phyloP scores from a whole-genome alignment of 2,797 vertebrate species.

The Eulemur mongoz region DNA sequence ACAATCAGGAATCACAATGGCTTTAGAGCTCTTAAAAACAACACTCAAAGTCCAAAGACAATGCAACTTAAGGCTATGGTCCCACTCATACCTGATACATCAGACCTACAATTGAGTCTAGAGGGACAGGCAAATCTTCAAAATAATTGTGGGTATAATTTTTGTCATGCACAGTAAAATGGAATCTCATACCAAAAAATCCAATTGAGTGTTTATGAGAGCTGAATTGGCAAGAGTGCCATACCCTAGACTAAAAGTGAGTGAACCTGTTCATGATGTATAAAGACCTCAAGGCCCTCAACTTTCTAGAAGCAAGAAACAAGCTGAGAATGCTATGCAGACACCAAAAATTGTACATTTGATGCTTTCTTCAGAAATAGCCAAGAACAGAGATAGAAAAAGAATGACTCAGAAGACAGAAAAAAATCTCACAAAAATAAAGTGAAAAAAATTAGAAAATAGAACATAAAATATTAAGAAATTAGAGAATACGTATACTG shows the following conservation, averaged over 20 bases:
- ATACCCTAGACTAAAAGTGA: background rate
- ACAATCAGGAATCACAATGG: background rate
- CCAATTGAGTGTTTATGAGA: background rate
- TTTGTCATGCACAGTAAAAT: background rate
- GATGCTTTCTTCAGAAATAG: background rate
- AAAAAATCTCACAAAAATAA: background rate
- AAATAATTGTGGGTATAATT: background rate
- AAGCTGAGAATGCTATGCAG: background rate
- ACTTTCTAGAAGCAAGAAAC: background rate
- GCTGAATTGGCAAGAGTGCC: background rate
- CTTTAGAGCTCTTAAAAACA: background rate
- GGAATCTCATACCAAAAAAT: slow-evolving; percentile 10
- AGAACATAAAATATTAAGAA: background rate
- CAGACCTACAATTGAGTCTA: background rate
- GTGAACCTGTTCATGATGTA: background rate
- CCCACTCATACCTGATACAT: background rate
- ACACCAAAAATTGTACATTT: background rate
- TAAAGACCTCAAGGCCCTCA: background rate
- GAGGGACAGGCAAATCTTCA: background rate
- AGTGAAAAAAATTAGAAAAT: background rate
- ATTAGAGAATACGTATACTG: background rate
- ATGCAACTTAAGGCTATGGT: background rate
- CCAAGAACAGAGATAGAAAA: background rate
- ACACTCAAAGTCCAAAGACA: background rate
- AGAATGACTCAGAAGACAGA: background rate